Conservation (phyloP, 2,113 vertebrate species). For the Microcebus griseorufus region DNA sequence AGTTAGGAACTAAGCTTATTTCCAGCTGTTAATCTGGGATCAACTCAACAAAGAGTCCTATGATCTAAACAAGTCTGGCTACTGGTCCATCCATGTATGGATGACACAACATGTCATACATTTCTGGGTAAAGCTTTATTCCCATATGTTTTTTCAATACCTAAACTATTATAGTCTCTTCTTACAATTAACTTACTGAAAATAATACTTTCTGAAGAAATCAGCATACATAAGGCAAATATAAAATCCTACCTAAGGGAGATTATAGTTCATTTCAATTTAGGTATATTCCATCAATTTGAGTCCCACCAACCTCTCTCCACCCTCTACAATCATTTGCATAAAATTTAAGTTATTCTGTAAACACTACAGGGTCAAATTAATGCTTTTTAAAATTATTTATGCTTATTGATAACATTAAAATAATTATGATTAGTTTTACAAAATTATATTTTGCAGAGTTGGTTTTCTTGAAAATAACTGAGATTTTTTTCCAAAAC, state of each 20-base stretch:
- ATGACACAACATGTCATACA: neutral
- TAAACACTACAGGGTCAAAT: neutral
- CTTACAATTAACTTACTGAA: conserved; percentile 20
- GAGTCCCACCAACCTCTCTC: neutral
- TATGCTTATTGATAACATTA: neutral
- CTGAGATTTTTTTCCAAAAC: neutral
- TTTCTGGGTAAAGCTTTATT: conserved; percentile 55
- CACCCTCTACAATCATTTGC: neutral
- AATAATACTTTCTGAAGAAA: conserved; percentile 20
- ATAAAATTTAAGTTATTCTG: conserved; percentile 3
- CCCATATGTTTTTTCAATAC: conserved; percentile 47
- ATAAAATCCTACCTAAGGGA: neutral
- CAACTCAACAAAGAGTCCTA: conserved; percentile 51
- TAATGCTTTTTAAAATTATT: neutral
- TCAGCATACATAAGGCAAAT: neutral
- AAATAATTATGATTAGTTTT: neutral
- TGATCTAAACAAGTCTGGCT: conserved; percentile 60
- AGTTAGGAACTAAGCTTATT: conserved; percentile 53
- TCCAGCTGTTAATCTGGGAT: conserved; percentile 70
- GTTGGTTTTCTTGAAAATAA: conserved; percentile 21
- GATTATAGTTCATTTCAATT: neutral
- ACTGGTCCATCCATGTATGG: neutral
- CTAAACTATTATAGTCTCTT: neutral
- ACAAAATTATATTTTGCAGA: conserved; percentile 1
- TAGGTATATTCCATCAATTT: neutral